Percentiles rank a stretch among this genome's conserved stretches.
phyloP scores from a whole-genome alignment of 2,797 vertebrate genomes.

The Onychomys arenicola region DNA sequence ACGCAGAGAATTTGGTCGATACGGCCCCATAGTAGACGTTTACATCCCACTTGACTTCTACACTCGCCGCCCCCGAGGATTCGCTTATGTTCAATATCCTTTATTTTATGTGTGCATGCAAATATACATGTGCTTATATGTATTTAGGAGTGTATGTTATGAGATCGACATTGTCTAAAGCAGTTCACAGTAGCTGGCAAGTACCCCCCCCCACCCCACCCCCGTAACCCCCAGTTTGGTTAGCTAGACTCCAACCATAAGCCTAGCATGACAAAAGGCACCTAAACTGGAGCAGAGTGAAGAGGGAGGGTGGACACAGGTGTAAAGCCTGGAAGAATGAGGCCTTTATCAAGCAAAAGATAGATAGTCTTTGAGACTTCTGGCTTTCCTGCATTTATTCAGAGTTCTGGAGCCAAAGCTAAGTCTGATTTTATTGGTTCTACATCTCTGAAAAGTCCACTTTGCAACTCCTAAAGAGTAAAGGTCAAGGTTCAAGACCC shows the following conservation, averaged over 20 bases:
- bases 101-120: conserved; percentile 86
- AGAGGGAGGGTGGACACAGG: conserved; percentile 93
- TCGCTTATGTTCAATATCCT: conserved; percentile 99
- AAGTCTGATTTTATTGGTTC: conserved; percentile 89
- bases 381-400: conserved; percentile 90
- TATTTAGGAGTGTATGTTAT: conserved; percentile 66
- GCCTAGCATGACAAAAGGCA: conserved; percentile 90
- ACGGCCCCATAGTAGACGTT: conserved; percentile 97
- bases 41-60: conserved; percentile 99
- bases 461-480: conserved; percentile 94
- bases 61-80: conserved; percentile 96
- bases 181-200: conserved; percentile 93
- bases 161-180: conserved; percentile 90
- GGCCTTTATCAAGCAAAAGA: conserved; percentile 89
- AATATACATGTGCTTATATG: conserved; percentile 49
- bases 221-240: conserved; percentile 88
- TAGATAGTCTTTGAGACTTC: conserved; percentile 91
- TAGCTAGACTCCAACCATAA: conserved; percentile 93
- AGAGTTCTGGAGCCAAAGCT: conserved; percentile 91
- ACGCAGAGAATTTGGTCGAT: conserved; percentile 97
- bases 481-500: conserved; percentile 95
- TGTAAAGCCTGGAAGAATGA: conserved; percentile 92
- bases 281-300: conserved; percentile 92
- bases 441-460: conserved; percentile 90
- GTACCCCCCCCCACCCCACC: conserved; percentile 87